Evolutionary conservation across 2,113 vertebrate species (phyloP), one percentile per base, ranked within the genome.

Genomic region (Tupaia tana): DNA sequence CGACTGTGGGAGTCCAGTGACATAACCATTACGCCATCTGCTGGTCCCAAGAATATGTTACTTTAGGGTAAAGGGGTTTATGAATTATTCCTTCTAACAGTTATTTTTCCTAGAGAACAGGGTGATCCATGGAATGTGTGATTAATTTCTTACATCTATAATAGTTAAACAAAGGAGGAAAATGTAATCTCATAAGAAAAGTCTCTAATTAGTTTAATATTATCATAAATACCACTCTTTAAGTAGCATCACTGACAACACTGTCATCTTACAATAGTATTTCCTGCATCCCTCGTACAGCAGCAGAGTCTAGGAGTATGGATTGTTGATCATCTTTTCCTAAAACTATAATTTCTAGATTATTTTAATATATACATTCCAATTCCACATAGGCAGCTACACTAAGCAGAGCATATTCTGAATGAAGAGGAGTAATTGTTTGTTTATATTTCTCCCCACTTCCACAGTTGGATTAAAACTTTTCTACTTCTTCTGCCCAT

Each of bases 101-200:
- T 93, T 92, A 27, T 93, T 29, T 94, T 92, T 91, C 69, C 64
- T 56, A 22, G 69, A 86, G 61, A 61, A 63, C 7, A n/a, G 61
- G 6, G 52, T 92, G 77, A 94, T 77, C 92, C 31, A 10, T 87
- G 19, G 80, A 84, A 82, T 84, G 27, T 69, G 19, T 43, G 59
- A 69, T 78, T 54, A 58, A 10, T 86, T 84, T 63, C 20, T 31
- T 92, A 20, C 16, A 71, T 80, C 31, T 63, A 69, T 43, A 43
- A 43, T 43, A 27, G 94, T 92, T 89, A 89, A 90, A 14, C 78
- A 87, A 95, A 27, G 18, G 67, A 85, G 88, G 61, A 69, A 87
- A 71, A 71, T 86, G 56, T 95, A n/a, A 27, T 34, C 66, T 89
- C 70, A 12, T 58, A 75, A 75, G 83, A 89, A 92, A 89, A 69